phyloP scores from a whole-genome alignment of 2,113 vertebrate genomes.

The Solea senegalensis region DNA sequence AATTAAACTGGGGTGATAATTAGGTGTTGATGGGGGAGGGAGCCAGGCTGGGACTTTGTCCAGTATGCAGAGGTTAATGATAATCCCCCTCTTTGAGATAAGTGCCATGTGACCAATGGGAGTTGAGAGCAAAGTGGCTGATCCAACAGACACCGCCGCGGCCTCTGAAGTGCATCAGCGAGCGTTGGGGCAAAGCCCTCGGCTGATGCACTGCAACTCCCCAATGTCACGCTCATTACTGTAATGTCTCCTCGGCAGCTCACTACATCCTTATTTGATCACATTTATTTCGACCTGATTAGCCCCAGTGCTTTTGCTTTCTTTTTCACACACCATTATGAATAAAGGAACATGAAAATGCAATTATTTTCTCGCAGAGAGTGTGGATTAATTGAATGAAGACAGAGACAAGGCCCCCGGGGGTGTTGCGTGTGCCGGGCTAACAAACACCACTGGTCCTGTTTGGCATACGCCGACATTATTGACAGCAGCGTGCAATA shows the following conservation, averaged over 20 bases:
- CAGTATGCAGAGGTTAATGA: slow-evolving; percentile 76
- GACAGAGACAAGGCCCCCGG: slow-evolving; percentile 3
- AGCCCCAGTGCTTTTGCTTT: not conserved
- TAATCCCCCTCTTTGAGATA: slow-evolving; percentile 68
- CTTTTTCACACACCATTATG: slow-evolving; percentile 39
- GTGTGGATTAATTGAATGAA: slow-evolving; percentile 39
- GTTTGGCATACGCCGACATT: slow-evolving; percentile 2
- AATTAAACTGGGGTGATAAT: slow-evolving; percentile 74
- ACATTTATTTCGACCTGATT: slow-evolving; percentile 44
- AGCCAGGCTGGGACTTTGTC: slow-evolving; percentile 60
- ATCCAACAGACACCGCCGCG: slow-evolving; percentile 40
- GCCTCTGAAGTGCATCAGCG: slow-evolving; percentile 50
- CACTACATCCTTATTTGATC: slow-evolving; percentile 36
- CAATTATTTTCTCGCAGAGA: slow-evolving; percentile 45
- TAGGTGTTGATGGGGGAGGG: slow-evolving; percentile 52
- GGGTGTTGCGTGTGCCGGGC: not conserved
- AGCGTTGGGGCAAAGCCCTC: slow-evolving; percentile 25
- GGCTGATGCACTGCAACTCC: slow-evolving; percentile 46
- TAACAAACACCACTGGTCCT: slow-evolving; percentile 16
- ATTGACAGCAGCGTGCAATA: slow-evolving; percentile 18
- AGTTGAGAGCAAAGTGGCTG: slow-evolving; percentile 44
- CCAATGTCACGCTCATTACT: slow-evolving; percentile 55
- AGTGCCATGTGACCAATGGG: slow-evolving; percentile 74
- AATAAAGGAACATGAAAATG: slow-evolving; percentile 50
- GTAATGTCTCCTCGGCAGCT: slow-evolving; percentile 42